Conservation (phyloP, 1,140 invertebrate genomes). For the Brachionus manjavacas region DNA sequence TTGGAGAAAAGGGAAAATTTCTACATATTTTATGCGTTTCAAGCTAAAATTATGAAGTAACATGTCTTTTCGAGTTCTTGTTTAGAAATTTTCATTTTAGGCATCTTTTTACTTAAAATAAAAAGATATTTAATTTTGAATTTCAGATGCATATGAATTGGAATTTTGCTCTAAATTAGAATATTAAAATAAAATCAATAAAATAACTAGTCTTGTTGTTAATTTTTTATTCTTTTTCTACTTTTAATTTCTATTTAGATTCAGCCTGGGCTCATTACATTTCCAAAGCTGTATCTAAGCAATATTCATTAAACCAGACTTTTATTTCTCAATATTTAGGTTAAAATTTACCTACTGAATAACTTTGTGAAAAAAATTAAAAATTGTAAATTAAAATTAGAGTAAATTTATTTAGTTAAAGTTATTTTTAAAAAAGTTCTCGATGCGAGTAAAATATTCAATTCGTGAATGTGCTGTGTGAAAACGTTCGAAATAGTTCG, state of each 20-base stretch:
- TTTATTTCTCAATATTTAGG: not conserved
- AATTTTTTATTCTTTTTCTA: not conserved
- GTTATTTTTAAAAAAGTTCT: not conserved
- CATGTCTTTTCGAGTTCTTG: not conserved
- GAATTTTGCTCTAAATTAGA: not conserved
- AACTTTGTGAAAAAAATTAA: not conserved
- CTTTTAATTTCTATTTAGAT: not conserved
- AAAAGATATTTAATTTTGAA: not conserved
- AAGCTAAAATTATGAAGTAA: not conserved
- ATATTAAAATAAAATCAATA: not conserved
- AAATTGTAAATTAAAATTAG: not conserved
- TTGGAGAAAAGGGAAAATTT: not conserved
- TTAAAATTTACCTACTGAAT: not conserved
- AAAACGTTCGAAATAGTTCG: not conserved
- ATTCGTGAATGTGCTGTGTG: not conserved
- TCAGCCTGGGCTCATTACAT: not conserved
- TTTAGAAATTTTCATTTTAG: not conserved
- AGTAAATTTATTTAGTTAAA: not conserved
- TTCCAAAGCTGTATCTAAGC: not conserved
- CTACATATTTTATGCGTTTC: not conserved
- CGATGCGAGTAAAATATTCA: not conserved
- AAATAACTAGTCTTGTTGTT: not conserved
- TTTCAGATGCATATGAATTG: not conserved
- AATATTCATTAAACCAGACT: not conserved
- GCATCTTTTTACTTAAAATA: not conserved